Evolutionary conservation across 2,113 vertebrate genomes (phyloP).

Genomic region (Microcebus murinus): DNA sequence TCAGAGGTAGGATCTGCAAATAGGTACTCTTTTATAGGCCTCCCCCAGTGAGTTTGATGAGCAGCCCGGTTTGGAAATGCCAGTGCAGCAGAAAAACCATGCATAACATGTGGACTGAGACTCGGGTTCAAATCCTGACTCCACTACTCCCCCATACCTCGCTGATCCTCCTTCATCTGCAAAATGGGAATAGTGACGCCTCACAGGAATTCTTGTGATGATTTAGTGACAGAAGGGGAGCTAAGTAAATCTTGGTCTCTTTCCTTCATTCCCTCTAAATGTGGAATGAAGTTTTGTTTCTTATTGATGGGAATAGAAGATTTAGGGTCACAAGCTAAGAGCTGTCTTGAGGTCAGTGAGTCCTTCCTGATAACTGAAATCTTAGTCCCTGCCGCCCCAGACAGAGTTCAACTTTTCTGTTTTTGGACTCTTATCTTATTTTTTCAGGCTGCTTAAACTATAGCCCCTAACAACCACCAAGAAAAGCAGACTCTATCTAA

Average conservation of each 20-base stretch:
- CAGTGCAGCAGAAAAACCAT: background rate
- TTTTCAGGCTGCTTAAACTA: background rate
- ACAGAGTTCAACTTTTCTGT: background rate
- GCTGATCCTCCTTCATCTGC: background rate
- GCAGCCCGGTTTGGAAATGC: background rate
- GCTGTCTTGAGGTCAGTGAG: background rate
- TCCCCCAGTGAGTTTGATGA: background rate
- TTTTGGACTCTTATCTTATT: background rate
- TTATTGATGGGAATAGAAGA: background rate
- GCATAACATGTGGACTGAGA: background rate
- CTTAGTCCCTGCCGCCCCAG: background rate
- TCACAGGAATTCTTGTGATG: background rate
- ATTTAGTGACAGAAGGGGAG: background rate
- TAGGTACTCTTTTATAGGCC: background rate
- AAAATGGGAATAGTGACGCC: background rate
- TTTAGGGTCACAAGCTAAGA: background rate
- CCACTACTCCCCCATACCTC: background rate
- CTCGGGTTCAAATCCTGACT: background rate
- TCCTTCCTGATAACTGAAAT: conserved; percentile 20
- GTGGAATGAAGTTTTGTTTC: background rate
- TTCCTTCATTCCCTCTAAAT: background rate
- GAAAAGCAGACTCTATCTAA: background rate
- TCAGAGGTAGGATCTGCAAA: background rate
- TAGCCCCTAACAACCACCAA: background rate
- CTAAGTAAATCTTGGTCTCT: background rate